These are phyloP conservation scores for Lycodopsis pacificus DNA, from an alignment of 2,797 vertebrate genomes.

Conservation along the genomic window DNA sequence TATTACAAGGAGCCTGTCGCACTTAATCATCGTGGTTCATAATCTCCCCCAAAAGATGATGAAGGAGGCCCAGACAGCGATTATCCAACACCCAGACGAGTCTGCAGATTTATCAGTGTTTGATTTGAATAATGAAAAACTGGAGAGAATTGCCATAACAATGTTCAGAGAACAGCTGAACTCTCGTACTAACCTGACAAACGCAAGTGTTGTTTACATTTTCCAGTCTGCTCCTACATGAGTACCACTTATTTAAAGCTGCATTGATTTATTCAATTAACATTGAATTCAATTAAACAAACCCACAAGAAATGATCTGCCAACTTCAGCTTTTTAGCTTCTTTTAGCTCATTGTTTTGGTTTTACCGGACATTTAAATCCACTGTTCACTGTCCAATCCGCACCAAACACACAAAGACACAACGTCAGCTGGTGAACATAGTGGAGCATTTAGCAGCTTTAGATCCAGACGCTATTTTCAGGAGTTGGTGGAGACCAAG, in stretches of 20 bases:
- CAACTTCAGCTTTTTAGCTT: not conserved
- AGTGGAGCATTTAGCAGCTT: not conserved
- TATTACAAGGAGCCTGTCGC: slow-evolving; percentile 24
- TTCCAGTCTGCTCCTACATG: not conserved
- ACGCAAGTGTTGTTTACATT: not conserved
- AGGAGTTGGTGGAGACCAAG: not conserved
- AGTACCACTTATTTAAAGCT: not conserved
- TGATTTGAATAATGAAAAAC: slow-evolving; percentile 1
- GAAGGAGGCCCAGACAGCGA: slow-evolving; percentile 3
- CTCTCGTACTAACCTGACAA: not conserved
- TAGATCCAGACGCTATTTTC: not conserved
- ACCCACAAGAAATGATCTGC: not conserved
- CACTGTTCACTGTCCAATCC: not conserved
- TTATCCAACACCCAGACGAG: not conserved
- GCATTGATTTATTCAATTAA: not conserved
- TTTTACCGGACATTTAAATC: not conserved
- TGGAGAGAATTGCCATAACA: not conserved
- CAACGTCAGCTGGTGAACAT: not conserved
- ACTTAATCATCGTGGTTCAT: slow-evolving; percentile 9
- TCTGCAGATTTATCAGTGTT: not conserved
- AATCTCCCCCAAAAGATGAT: slow-evolving; percentile 14
- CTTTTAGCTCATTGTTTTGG: not conserved
- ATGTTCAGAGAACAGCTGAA: not conserved
- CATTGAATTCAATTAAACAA: not conserved
- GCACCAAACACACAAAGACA: not conserved